Percentiles rank a stretch among this genome's conserved stretches.
Conservation (phyloP, 2,888 invertebrate genomes). For the Agonopterix subpropinquella region DNA sequence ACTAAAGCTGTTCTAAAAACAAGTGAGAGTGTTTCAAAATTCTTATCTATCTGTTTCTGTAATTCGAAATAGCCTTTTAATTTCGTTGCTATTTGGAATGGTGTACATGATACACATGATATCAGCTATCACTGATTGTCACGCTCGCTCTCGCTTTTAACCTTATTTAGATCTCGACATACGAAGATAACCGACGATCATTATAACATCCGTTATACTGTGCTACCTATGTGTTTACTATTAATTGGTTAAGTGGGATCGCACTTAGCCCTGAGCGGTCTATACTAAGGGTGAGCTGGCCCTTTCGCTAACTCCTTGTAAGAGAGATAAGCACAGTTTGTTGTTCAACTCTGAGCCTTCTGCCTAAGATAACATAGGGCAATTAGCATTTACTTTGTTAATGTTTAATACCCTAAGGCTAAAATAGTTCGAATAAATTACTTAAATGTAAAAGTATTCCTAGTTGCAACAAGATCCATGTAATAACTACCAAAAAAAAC, state of each 20-base stretch:
- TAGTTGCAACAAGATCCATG: too few relatives aligned
- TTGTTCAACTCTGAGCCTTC: slow-evolving; percentile 39
- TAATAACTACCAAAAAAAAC: too few relatives aligned
- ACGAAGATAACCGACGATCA: neutral
- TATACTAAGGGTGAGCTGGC: slow-evolving; percentile 13
- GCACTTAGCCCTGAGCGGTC: slow-evolving; percentile 26
- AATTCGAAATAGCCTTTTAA: too few relatives aligned
- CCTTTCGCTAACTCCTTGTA: slow-evolving; percentile 28
- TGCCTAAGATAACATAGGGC: slow-evolving; percentile 49
- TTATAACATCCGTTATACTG: neutral
- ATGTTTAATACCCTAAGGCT: neutral
- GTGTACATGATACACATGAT: too few relatives aligned
- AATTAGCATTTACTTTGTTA: slow-evolving; percentile 36
- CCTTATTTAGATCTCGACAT: neutral
- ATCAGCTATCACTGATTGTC: too few relatives aligned
- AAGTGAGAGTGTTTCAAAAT: too few relatives aligned
- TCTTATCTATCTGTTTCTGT: too few relatives aligned
- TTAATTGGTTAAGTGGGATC: slow-evolving; percentile 48
- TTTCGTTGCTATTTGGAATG: too few relatives aligned
- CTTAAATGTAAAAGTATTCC: too few relatives aligned
- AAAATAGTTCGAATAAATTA: too few relatives aligned
- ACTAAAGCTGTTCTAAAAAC: too few relatives aligned
- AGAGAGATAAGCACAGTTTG: slow-evolving; percentile 44
- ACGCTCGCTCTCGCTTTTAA: neutral
- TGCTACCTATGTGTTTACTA: slow-evolving; percentile 19